phyloP scores from a whole-genome alignment of 1,140 invertebrate genomes.

The Orius laevigatus region DNA sequence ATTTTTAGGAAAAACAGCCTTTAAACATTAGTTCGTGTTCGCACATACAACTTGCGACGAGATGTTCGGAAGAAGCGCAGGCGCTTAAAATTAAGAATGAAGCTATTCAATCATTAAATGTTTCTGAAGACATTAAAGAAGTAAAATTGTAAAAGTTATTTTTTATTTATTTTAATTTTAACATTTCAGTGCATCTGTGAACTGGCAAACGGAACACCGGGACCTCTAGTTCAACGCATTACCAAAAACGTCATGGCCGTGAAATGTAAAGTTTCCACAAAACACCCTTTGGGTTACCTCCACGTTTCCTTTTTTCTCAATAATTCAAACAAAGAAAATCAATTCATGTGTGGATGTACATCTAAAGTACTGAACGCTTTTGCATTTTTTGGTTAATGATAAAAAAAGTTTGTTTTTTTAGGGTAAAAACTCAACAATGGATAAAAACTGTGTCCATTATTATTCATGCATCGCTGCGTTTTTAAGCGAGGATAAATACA shows the following conservation, averaged over 20 bases:
- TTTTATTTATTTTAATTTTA: conserved; percentile 6
- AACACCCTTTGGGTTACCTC: conserved; percentile 56
- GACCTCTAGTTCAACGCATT: conserved; percentile 56
- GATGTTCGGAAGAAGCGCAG: conserved; percentile 44
- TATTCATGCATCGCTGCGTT: conserved; percentile 67
- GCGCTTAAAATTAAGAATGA: conserved; percentile 46
- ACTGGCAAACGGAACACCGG: conserved; percentile 42
- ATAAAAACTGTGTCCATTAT: conserved; percentile 37
- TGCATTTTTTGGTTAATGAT: conserved; percentile 2
- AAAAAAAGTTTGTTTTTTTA: conserved; percentile 1
- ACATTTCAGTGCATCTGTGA: conserved; percentile 35
- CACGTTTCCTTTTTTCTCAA: conserved; percentile 36
- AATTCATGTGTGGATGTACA: conserved; percentile 40
- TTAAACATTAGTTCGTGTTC: conserved; percentile 36
- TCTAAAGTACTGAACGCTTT: conserved; percentile 31
- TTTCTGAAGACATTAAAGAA: conserved; percentile 46
- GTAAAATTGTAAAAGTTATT: conserved; percentile 19
- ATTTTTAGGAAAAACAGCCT: no score
- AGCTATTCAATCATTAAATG: conserved; percentile 39
- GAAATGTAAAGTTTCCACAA: conserved; percentile 49
- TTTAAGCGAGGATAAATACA: conserved; percentile 49
- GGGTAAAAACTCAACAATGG: neutral
- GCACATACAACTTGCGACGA: conserved; percentile 51
- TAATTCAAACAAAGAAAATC: conserved; percentile 8
- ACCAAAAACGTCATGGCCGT: conserved; percentile 63